These are phyloP conservation scores for Noctua pronuba DNA, from an alignment of 2,888 invertebrate genomes.

Conservation along the genomic window DNA sequence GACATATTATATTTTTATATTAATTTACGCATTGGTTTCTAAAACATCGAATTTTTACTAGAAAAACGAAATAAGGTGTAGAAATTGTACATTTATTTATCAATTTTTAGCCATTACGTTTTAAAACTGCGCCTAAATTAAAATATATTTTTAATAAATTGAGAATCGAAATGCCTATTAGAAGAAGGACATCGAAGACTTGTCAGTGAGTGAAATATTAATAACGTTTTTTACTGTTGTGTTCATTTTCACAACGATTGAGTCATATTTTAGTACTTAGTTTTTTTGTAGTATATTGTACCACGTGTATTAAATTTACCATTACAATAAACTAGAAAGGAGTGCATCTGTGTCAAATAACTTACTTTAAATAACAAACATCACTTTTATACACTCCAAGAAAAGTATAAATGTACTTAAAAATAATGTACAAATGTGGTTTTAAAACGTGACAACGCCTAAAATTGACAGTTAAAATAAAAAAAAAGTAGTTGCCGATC, in stretches of 20 bases:
- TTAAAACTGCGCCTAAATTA: not conserved
- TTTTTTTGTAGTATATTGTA: conserved; percentile 72
- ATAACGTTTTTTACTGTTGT: conserved; percentile 70
- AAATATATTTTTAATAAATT: conserved; percentile 27
- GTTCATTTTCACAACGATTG: conserved; percentile 77
- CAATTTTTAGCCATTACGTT: conserved; percentile 21
- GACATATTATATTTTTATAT: conserved; percentile 46
- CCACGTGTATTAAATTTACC: conserved; percentile 74
- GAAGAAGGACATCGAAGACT: conserved; percentile 28
- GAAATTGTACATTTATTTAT: conserved; percentile 3
- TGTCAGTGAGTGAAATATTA: conserved; percentile 17
- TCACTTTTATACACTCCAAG: conserved; percentile 50
- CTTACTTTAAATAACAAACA: conserved; percentile 49
- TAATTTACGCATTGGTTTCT: conserved; percentile 56
- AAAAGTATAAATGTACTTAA: conserved; percentile 53
- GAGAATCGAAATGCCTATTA: conserved; percentile 26
- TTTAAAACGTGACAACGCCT: conserved; percentile 34
- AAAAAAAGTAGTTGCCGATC: not conserved
- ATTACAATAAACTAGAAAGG: conserved; percentile 67
- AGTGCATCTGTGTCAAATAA: conserved; percentile 65
- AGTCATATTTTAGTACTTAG: conserved; percentile 80
- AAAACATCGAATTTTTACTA: conserved; percentile 62
- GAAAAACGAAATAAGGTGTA: conserved; percentile 20
- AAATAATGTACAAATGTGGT: conserved; percentile 52
- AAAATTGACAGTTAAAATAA: not conserved